Base-by-base conservation (phyloP, 2,888 invertebrate species). In the Epirrita christyi region DNA sequence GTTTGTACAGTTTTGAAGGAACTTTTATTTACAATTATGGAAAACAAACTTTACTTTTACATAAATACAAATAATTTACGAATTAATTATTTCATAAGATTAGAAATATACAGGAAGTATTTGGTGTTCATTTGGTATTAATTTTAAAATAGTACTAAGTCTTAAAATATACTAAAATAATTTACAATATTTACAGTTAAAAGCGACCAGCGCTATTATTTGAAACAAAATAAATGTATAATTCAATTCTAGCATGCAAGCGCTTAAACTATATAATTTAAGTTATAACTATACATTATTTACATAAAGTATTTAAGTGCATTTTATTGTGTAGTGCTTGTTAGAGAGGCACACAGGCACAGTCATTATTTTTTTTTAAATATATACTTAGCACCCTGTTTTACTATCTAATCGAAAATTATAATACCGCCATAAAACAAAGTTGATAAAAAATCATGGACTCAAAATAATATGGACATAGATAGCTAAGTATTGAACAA, bases 301-400 rank as follows among this genome's bases (percentile, higher is more conserved):
- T 66, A 65, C 60, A 68, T 10, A 46, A 13, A 49, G 27, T 50
- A 42, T 55, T 65, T 56, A 66, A 69, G 71, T 76, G 74, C 76
- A 73, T 72, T 72, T 73, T 85, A 81, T 85, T 81, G 78, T 76
- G 73, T 73, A 78, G 88, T 90, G 88, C 88, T 81, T 76, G 73
- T 74, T 78, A 73, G 81, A 81, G 86, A 90, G 89, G 90, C 90
- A 90, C 88, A 77, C 81, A 85, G 86, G 84, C 86, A 87, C 86
- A 88, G 88, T 89, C 86, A 81, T 83, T 45, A 64, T 72, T 77
- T 57, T 53, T 37, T 48, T 38, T 21, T 29, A 29, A 27, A 32
- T 34, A 34, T 44, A 36, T 43, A 46, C 72, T 73, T 67, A 70
- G 64, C 65, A 71, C 63, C 13, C 42, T 51, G 47, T 50, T 51